Percentiles rank a stretch among this genome's conserved stretches.
These are phyloP conservation scores for Adoxophyes honmai DNA, from an alignment of 1,140 invertebrate species.

Conservation along the genomic window DNA sequence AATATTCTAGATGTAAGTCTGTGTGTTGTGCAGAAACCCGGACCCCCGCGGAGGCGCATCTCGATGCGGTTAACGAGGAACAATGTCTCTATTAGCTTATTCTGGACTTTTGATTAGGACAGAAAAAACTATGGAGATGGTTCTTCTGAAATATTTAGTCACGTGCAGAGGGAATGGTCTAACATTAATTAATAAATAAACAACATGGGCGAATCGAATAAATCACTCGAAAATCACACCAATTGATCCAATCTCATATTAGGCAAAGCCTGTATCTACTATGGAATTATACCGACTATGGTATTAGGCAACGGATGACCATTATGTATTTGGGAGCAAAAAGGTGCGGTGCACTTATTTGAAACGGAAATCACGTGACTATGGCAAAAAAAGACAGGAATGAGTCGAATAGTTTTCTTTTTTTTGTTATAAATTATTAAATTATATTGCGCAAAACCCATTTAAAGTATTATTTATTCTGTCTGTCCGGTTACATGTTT, in stretches of 20 bases:
- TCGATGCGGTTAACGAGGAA: constrained; percentile 66
- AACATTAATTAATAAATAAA: neutral
- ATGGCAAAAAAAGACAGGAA: no score
- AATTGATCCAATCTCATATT: neutral
- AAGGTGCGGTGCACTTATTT: no score
- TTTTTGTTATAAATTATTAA: no score
- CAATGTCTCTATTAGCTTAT: constrained; percentile 74
- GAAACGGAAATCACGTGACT: no score
- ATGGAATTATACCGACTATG: no score
- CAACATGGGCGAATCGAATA: neutral
- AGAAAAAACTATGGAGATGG: constrained; percentile 30
- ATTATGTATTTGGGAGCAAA: no score
- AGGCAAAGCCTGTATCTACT: no score
- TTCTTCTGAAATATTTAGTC: neutral
- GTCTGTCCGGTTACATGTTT: no score
- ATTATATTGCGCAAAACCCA: no score
- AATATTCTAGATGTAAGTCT: neutral
- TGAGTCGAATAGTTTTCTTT: no score
- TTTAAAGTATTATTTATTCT: no score
- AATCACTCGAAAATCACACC: neutral
- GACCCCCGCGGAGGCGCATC: constrained; percentile 61
- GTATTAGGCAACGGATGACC: no score
- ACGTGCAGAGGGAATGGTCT: neutral
- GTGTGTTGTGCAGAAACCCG: neutral
- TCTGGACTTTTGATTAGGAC: constrained; percentile 45